Percentiles rank a stretch among this genome's conserved stretches.
These are phyloP conservation scores for Atta cephalotes DNA, from an alignment of 1,140 invertebrate genomes.

Conservation along the genomic window DNA sequence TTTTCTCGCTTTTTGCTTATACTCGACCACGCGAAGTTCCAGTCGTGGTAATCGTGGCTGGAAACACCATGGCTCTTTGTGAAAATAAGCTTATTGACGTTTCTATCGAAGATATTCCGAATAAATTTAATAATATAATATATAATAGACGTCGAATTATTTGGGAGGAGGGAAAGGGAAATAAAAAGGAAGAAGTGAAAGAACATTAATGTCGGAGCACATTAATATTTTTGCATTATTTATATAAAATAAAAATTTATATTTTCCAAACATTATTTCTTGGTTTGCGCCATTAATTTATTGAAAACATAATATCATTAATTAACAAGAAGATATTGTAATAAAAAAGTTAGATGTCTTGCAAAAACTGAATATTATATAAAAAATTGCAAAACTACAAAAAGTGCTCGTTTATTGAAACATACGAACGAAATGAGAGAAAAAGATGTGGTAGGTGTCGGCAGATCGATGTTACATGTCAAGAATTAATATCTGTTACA, in stretches of 20 bases:
- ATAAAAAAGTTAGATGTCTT: not conserved
- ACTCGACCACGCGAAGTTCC: not conserved
- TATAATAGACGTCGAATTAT: not conserved
- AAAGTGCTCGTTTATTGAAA: not conserved
- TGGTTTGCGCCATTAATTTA: not conserved
- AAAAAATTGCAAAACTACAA: not conserved
- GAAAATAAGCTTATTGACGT: not conserved
- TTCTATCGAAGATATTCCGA: not conserved
- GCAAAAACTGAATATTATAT: not conserved
- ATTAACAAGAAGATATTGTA: not conserved
- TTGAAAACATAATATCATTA: not conserved
- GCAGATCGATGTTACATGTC: not conserved
- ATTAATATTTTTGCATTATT: not conserved
- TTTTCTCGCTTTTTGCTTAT: not conserved
- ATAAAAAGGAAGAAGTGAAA: not conserved
- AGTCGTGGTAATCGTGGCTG: not conserved
- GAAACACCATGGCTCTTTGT: constrained; percentile 14
- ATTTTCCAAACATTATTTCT: not conserved
- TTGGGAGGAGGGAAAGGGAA: no score
- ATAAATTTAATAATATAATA: constrained; percentile 5
- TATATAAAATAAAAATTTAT: not conserved
- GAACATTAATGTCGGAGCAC: not conserved
- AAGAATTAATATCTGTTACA: constrained; percentile 24
- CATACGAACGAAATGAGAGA: not conserved
- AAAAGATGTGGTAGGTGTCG: not conserved